A percentile compares a stretch with the other conserved stretches of the same genome.
Conservation (phyloP, 2,888 invertebrate species). For the Sarcophaga rosellei region DNA sequence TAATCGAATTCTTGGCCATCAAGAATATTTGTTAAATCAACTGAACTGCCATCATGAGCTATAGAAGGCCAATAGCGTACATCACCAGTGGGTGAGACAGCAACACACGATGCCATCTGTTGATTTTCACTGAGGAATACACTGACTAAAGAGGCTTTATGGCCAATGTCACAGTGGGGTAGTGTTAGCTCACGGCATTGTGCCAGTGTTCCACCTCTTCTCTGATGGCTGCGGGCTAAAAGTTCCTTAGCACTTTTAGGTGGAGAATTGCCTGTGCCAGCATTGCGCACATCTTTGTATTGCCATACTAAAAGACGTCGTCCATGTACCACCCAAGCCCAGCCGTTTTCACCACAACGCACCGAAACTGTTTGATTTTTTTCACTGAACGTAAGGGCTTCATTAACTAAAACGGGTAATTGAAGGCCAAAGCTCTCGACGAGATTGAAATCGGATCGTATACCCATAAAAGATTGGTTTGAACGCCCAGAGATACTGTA, state of each 20-base stretch:
- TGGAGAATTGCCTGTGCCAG: constrained; percentile 70
- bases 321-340: constrained; percentile 89
- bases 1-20: constrained; percentile 94
- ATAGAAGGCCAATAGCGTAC: constrained; percentile 96
- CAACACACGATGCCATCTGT: constrained; percentile 91
- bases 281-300: constrained; percentile 82
- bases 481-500: constrained; percentile 83
- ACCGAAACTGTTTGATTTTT: constrained; percentile 82
- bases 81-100: constrained; percentile 95
- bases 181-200: constrained; percentile 93
- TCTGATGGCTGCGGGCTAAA: constrained; percentile 81
- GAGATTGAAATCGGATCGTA: constrained; percentile 88
- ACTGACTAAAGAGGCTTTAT: constrained; percentile 91
- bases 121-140: constrained; percentile 85
- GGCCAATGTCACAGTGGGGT: constrained; percentile 95
- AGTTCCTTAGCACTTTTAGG: constrained; percentile 69
- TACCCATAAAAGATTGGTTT: constrained; percentile 87
- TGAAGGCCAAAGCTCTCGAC: constrained; percentile 91
- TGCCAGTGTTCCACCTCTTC: constrained; percentile 80
- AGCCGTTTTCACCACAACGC: constrained; percentile 82
- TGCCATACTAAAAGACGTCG: constrained; percentile 94
- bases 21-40: constrained; percentile 92
- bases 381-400: constrained; percentile 91
- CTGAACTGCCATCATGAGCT: constrained; percentile 92
- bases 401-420: constrained; percentile 93